Conservation (phyloP, 2,113 vertebrate genomes). For the Tupaia chinensis region DNA sequence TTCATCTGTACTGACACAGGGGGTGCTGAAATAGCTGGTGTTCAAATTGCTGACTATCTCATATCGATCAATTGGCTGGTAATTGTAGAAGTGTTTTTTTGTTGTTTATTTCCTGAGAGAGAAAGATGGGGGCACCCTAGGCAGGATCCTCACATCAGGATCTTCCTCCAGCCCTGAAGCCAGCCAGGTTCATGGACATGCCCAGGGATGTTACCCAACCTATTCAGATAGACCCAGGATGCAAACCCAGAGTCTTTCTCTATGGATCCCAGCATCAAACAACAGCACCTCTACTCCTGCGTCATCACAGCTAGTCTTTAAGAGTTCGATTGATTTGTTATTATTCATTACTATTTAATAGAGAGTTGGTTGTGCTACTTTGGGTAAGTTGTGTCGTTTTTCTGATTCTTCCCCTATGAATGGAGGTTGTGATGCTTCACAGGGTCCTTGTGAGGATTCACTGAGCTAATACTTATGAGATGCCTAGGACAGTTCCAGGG, state of each 20-base stretch:
- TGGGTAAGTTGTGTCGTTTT: not conserved
- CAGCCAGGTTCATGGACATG: too few species aligned
- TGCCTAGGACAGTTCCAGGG: not conserved
- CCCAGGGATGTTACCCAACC: too few species aligned
- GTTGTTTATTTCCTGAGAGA: too few species aligned
- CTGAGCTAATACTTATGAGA: not conserved
- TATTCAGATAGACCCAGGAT: too few species aligned
- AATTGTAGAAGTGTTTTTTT: not conserved
- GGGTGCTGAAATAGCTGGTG: not conserved
- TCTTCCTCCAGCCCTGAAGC: too few species aligned
- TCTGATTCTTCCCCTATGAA: not conserved
- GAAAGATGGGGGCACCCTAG: too few species aligned
- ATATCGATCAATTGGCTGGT: not conserved
- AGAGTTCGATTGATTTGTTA: not conserved
- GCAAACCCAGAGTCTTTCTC: too few species aligned
- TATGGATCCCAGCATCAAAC: too few species aligned
- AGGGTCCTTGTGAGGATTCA: not conserved
- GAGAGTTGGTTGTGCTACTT: not conserved
- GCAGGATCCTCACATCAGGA: too few species aligned
- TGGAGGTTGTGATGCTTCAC: not conserved
- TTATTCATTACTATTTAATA: conserved; percentile 15
- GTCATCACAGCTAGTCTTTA: not conserved
- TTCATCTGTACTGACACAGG: not conserved
- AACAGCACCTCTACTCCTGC: too few species aligned
- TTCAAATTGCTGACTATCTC: not conserved